These are phyloP conservation scores for Pomatostomus ruficeps DNA, from an alignment of 2,113 vertebrate species.

Conservation along the genomic window DNA sequence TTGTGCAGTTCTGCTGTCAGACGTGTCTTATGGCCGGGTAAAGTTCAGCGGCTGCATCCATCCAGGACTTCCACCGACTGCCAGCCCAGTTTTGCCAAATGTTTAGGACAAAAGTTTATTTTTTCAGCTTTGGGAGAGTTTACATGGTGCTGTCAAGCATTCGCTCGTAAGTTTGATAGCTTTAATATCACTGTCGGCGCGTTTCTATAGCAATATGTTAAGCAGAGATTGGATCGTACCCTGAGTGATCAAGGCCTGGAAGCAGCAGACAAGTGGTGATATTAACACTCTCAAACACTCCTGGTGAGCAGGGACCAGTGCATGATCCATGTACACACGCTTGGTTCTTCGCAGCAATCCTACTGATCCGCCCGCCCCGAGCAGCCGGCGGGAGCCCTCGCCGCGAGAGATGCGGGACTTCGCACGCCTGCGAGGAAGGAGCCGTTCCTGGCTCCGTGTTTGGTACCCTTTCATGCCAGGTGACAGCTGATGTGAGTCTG, in stretches of 20 bases:
- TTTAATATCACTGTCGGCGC: constrained; percentile 43
- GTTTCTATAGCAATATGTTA: constrained; percentile 25
- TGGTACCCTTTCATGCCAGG: background rate
- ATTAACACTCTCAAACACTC: constrained; percentile 48
- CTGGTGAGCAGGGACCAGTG: constrained; percentile 2
- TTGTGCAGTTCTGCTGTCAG: constrained; percentile 90
- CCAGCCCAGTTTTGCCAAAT: constrained; percentile 49
- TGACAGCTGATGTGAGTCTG: background rate
- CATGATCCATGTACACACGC: background rate
- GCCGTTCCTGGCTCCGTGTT: background rate
- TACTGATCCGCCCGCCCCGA: background rate
- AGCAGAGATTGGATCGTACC: background rate
- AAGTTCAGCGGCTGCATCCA: constrained; percentile 22
- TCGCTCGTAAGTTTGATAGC: constrained; percentile 31
- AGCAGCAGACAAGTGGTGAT: background rate
- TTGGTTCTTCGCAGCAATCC: background rate
- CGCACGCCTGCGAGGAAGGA: background rate
- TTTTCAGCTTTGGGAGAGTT: constrained; percentile 56
- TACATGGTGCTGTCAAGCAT: constrained; percentile 36
- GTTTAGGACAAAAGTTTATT: constrained; percentile 54
- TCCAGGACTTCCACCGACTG: constrained; percentile 26
- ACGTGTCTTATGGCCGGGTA: constrained; percentile 88
- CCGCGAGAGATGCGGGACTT: background rate
- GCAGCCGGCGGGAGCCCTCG: background rate
- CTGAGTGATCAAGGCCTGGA: background rate